These are phyloP conservation scores for Thysanoteuthis rhombus DNA, from an alignment of 2,888 invertebrate genomes.

Conservation along the genomic window DNA sequence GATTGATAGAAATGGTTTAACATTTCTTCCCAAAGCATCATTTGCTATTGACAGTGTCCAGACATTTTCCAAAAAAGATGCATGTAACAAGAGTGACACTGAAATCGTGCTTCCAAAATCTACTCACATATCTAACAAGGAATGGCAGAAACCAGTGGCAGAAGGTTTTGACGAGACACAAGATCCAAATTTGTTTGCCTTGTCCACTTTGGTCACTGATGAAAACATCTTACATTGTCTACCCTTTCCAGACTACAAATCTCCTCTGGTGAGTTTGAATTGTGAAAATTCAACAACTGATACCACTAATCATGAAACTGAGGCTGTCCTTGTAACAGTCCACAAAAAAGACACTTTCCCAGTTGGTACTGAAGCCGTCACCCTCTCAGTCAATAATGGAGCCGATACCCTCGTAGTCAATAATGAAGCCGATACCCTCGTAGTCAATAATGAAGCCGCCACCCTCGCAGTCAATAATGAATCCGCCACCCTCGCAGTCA, in stretches of 20 bases:
- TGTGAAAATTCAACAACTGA: not conserved
- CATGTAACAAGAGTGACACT: not conserved
- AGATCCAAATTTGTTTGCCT: slow-evolving; percentile 44
- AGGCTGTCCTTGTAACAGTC: not conserved
- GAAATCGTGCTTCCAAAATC: slow-evolving; percentile 29
- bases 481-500: no score
- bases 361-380: not conserved
- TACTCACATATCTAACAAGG: slow-evolving; percentile 36
- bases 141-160: slow-evolving; percentile 40
- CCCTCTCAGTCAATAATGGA: not conserved
- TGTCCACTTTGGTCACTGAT: slow-evolving; percentile 51
- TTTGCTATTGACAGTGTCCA: not conserved
- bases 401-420: slow-evolving; percentile 32
- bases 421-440: not conserved
- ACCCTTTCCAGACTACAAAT: no score
- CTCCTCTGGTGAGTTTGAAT: not conserved
- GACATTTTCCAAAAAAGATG: not conserved
- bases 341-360: not conserved
- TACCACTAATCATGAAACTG: not conserved
- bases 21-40: not conserved
- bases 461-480: no score
- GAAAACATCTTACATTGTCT: slow-evolving; percentile 33
- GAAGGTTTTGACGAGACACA: slow-evolving; percentile 41
- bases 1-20: not conserved
- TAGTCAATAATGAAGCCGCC: not conserved